phyloP scores from a whole-genome alignment of 2,113 vertebrate species.

The Gambusia affinis region DNA sequence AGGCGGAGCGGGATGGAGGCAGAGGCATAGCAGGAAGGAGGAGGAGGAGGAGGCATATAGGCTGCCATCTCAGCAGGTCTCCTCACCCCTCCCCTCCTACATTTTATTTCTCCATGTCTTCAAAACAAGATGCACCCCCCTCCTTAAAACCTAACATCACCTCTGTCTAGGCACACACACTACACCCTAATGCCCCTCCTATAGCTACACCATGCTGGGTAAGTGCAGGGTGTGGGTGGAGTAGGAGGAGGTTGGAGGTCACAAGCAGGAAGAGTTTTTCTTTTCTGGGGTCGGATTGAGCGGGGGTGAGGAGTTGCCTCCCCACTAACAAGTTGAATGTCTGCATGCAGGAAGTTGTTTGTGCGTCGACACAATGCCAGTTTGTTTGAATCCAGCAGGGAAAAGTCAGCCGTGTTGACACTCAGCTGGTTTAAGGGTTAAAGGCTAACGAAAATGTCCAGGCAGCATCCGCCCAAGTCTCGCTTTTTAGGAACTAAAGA shows the following conservation, averaged over 20 bases:
- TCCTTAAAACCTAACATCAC: conserved; percentile 49
- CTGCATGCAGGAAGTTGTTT: conserved; percentile 77
- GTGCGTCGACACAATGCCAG: conserved; percentile 70
- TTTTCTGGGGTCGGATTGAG: background rate
- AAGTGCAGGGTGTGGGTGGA: conserved; percentile 57
- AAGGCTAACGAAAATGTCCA: conserved; percentile 66
- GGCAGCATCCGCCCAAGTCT: conserved; percentile 39
- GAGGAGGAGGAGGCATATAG: conserved; percentile 73
- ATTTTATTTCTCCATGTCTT: conserved; percentile 74
- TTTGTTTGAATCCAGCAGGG: conserved; percentile 73
- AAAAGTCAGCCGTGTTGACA: conserved; percentile 42
- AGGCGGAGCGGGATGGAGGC: conserved; percentile 72
- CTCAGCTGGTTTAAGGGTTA: conserved; percentile 60
- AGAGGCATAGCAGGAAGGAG: conserved; percentile 77
- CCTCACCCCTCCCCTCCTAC: conserved; percentile 80
- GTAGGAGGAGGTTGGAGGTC: conserved; percentile 69
- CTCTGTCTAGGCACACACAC: conserved; percentile 26
- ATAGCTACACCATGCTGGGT: conserved; percentile 68
- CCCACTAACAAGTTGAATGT: conserved; percentile 65
- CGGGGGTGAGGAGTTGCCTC: no score
- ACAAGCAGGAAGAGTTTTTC: conserved; percentile 69
- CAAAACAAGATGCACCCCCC: conserved; percentile 62
- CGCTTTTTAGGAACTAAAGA: conserved; percentile 25
- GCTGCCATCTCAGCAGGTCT: conserved; percentile 86
- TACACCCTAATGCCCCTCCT: conserved; percentile 27